Conservation (phyloP, 2,797 vertebrate genomes). For the Myiothlypis coronata region DNA sequence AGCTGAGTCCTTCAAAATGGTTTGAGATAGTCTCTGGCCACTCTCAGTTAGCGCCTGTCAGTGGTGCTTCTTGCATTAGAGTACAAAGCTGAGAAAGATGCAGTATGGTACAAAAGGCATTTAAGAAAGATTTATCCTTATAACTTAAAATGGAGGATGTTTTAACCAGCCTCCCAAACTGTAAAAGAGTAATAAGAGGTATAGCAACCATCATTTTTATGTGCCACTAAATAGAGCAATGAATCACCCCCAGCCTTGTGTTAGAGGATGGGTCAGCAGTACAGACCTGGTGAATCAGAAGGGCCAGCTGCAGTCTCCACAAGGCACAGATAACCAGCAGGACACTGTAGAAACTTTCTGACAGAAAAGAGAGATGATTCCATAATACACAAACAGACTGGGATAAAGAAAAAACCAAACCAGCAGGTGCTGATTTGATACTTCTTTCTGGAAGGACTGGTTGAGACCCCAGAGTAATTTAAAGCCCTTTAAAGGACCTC, state of each 20-base stretch:
- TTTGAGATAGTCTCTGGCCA: not conserved
- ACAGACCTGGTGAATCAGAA: not conserved
- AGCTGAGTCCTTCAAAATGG: not conserved
- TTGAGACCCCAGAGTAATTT: not conserved
- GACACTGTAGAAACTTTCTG: not conserved
- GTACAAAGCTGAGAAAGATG: not conserved
- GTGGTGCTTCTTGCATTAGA: not conserved
- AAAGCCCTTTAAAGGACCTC: not conserved
- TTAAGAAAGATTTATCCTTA: not conserved
- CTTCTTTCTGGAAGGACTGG: not conserved
- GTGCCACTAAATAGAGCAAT: not conserved
- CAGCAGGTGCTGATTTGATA: not conserved
- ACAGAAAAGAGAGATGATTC: not conserved
- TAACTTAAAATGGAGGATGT: not conserved
- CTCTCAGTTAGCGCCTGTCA: not conserved
- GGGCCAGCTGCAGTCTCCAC: not conserved
- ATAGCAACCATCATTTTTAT: not conserved
- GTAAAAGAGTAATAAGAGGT: not conserved
- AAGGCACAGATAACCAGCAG: not conserved
- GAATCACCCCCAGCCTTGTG: not conserved
- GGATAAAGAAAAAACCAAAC: not conserved
- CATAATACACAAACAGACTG: not conserved
- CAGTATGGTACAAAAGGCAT: not conserved
- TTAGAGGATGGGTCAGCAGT: not conserved
- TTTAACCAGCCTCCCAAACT: not conserved